Percentiles rank a stretch among this genome's conserved stretches.
Conservation (phyloP, 2,888 invertebrate species). For the Scaeva pyrastri region DNA sequence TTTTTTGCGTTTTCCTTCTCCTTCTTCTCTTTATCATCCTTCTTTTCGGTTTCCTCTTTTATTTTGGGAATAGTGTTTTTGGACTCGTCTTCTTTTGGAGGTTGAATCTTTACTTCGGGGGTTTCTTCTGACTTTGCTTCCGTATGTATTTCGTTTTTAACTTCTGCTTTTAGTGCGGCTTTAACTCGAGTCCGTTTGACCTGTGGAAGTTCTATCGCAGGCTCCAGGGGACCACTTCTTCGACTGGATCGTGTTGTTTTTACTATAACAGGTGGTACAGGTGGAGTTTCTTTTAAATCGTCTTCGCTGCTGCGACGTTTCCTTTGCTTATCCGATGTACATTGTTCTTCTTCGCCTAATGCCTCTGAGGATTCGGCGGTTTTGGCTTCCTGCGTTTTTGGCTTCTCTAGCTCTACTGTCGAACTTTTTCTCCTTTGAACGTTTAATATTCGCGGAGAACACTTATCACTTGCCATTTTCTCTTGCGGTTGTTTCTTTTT, state of each 20-base stretch:
- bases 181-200: constrained; percentile 79
- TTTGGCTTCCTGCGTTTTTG: constrained; percentile 12
- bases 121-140: neutral
- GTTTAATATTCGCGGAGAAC: neutral
- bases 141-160: neutral
- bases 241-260: constrained; percentile 80
- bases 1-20: constrained; percentile 9
- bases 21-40: constrained; percentile 5
- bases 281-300: constrained; percentile 45
- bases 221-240: constrained; percentile 79
- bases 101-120: constrained; percentile 1
- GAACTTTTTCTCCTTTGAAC: constrained; percentile 19
- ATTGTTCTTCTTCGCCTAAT: constrained; percentile 14
- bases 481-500: constrained; percentile 39
- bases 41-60: constrained; percentile 45
- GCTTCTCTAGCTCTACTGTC: neutral
- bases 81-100: neutral
- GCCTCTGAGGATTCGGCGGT: neutral
- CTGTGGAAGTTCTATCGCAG: constrained; percentile 79
- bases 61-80: neutral
- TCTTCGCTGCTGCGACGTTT: constrained; percentile 81
- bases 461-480: constrained; percentile 1
- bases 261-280: constrained; percentile 20
- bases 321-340: constrained; percentile 77
- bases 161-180: constrained; percentile 14